Evolutionary conservation across 1,140 invertebrate genomes (phyloP).

Genomic region (Spodoptera frugiperda): DNA sequence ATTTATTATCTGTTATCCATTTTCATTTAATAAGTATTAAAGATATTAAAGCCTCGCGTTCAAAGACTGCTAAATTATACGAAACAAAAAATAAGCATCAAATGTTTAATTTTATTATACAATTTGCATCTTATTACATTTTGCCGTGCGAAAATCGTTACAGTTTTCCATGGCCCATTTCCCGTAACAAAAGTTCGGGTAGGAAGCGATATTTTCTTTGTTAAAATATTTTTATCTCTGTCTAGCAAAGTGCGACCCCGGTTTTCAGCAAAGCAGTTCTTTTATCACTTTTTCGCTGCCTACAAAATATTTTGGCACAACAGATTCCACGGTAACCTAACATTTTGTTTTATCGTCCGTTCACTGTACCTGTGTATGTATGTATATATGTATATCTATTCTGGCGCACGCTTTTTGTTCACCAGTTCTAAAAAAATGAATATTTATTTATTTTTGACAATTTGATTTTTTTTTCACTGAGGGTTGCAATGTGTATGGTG

Average conservation of each 20-base stretch:
- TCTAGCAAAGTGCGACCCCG: conserved; percentile 37
- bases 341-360: conserved; percentile 18
- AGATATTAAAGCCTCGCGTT: background rate
- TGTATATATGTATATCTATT: conserved; percentile 12
- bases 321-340: conserved; percentile 4
- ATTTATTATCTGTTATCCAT: too few species aligned
- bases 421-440: background rate
- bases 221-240: conserved; percentile 48
- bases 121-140: conserved; percentile 31
- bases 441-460: too few species aligned
- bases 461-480: too few species aligned
- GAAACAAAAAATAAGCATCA: conserved; percentile 17
- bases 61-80: conserved; percentile 9
- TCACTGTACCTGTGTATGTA: background rate
- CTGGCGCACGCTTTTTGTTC: background rate
- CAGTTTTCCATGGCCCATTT: conserved; percentile 48
- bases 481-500: too few species aligned
- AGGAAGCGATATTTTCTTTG: conserved; percentile 44
- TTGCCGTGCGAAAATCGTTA: conserved; percentile 44
- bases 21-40: too few species aligned
- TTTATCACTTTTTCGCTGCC: conserved; percentile 49
- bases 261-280: conserved; percentile 36
- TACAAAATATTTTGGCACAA: conserved; percentile 45
- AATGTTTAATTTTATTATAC: conserved; percentile 26
- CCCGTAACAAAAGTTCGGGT: conserved; percentile 44